Percentiles rank a stretch among this genome's conserved stretches.
phyloP scores from a whole-genome alignment of 2,113 vertebrate species.

The Pteruthius melanotis region DNA sequence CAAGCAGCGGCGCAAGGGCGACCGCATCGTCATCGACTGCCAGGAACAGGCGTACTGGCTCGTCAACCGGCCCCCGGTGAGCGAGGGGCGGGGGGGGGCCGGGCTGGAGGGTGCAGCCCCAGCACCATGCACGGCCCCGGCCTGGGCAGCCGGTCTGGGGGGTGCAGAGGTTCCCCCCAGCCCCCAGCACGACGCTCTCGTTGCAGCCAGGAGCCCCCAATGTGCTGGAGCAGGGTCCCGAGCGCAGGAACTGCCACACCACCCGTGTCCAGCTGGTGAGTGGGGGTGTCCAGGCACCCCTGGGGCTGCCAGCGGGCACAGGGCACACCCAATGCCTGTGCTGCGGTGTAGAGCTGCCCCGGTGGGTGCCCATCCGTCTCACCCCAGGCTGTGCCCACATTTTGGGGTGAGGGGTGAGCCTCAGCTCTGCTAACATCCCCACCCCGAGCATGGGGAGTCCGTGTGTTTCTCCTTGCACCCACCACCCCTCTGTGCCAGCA shows the following conservation, averaged over 20 bases:
- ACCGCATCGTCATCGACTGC: constrained; percentile 91
- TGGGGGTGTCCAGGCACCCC: not conserved
- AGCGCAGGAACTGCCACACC: constrained; percentile 70
- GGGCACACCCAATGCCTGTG: not conserved
- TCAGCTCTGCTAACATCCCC: not conserved
- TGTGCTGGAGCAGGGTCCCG: constrained; percentile 81
- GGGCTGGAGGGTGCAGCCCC: not conserved
- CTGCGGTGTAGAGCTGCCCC: accelerated
- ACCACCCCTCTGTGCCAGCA: not conserved
- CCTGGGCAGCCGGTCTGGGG: not conserved
- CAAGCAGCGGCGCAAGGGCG: constrained; percentile 88
- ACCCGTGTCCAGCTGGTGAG: constrained; percentile 78
- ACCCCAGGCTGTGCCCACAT: not conserved
- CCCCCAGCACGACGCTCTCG: not conserved
- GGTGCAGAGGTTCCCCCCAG: accelerated
- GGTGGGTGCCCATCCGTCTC: not conserved
- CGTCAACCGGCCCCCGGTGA: constrained; percentile 89
- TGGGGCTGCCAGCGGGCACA: accelerated
- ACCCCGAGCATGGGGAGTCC: accelerated
- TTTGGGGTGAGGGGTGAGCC: no score
- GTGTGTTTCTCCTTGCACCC: not conserved
- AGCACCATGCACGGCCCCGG: not conserved
- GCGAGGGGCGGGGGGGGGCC: not conserved
- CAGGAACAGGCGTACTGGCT: constrained; percentile 95
- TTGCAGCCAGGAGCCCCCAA: constrained; percentile 78